Conservation (phyloP, 2,888 invertebrate species). For the Drosophila aldrichi region DNA sequence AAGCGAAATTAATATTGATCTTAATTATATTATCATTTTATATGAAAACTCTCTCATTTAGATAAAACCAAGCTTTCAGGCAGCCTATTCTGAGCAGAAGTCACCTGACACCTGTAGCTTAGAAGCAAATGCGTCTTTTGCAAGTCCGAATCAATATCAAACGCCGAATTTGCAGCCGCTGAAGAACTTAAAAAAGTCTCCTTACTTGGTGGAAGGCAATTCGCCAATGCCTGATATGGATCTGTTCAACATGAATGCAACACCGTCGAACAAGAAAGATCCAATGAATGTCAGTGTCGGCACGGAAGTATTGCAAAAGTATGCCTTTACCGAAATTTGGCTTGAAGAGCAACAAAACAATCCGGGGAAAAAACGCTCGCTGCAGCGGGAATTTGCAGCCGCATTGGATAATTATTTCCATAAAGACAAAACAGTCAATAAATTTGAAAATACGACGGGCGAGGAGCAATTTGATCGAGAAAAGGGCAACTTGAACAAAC, state of each 20-base stretch:
- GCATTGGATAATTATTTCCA: constrained; percentile 47
- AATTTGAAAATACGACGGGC: background rate
- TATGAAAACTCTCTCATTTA: background rate
- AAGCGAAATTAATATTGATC: too few relatives aligned
- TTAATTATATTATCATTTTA: background rate
- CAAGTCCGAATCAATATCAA: background rate
- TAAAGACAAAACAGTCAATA: background rate
- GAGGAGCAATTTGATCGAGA: background rate
- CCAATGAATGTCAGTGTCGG: background rate
- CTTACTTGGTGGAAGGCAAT: constrained; percentile 7
- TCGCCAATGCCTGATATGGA: constrained; percentile 21
- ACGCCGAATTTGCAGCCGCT: background rate
- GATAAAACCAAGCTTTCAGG: background rate
- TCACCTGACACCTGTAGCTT: background rate
- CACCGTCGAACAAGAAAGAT: background rate
- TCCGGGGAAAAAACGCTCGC: background rate
- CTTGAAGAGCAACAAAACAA: constrained; percentile 36
- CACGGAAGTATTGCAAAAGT: constrained; percentile 25
- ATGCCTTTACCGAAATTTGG: constrained; percentile 58
- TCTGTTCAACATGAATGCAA: constrained; percentile 25
- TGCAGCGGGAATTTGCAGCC: constrained; percentile 11
- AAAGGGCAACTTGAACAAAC: background rate
- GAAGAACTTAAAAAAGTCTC: background rate
- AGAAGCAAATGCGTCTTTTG: background rate
- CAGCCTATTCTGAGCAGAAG: background rate